Base-by-base conservation (phyloP, 1,140 invertebrate genomes). In the Drosophila repleta region DNA sequence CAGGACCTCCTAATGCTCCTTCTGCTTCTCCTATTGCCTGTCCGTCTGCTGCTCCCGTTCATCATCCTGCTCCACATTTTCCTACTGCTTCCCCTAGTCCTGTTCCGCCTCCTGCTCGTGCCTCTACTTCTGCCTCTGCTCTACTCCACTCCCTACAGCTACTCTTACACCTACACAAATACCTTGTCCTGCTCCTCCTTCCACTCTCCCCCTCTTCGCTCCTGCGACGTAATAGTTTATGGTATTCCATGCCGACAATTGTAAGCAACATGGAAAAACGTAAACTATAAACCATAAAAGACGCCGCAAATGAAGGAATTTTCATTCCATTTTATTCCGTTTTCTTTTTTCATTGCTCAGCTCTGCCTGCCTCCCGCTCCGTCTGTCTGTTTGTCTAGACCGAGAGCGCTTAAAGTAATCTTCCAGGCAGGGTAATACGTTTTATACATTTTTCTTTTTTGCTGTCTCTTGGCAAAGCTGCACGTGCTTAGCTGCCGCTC, bases 211-310 rank as follows among this genome's bases (percentile, higher is more conserved):
- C 29, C 29, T 29, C n/a, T n/a, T n/a, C n/a, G n/a, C n/a, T n/a
- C n/a, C n/a, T n/a, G n/a, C n/a, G n/a, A n/a, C n/a, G n/a, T n/a
- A 8, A 29, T 74, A 66, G 71, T 62, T 80, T 71, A 58, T 79
- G 72, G 66, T 55, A 17, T 72, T 48, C 49, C 26, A 18, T 29
- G 39, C 55, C 74, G 45, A 68, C 63, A 65, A 65, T 48, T 39
- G 11, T 29, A 5, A 24, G 26, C 26, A 41, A 43, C 32, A 39
- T 41, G 26, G 11, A 51, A 56, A 65, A 48, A 49, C 10, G 21
- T 39, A 63, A 64, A 46, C 62, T 37, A 69, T 62, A 64, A 69
- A 62, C 15, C 63, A 35, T 35, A 15, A 62, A 20, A 52, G 57
- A 63, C 29, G 41, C 24, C 21, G 39, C 41, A 70, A 57, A 29